Conservation (phyloP, 2,888 invertebrate genomes). For the Synanthedon vespiformis region DNA sequence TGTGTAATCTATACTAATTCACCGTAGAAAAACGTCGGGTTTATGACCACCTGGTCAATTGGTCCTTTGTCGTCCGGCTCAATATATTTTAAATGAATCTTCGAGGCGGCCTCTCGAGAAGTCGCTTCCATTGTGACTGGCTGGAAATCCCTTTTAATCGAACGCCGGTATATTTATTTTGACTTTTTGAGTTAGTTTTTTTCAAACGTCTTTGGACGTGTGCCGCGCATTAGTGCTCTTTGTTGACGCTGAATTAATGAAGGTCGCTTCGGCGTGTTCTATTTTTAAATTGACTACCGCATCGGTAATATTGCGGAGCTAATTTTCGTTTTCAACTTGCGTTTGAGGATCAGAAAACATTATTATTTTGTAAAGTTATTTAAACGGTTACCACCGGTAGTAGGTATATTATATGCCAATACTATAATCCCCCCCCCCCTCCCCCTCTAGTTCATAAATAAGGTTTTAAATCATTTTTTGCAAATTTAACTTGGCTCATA, state of each 20-base stretch:
- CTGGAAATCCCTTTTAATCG: conserved; percentile 45
- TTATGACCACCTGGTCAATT: conserved; percentile 57
- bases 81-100: conserved; percentile 68
- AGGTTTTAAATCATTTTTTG: no score
- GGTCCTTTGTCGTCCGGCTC: conserved; percentile 49
- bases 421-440: no score
- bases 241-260: conserved; percentile 58
- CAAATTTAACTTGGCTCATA: no score
- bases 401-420: no score
- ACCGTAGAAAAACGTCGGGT: conserved; percentile 58
- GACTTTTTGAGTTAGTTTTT: conserved; percentile 52
- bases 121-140: conserved; percentile 54
- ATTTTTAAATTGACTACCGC: conserved; percentile 33
- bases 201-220: conserved; percentile 61
- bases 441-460: no score
- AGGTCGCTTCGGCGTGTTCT: conserved; percentile 26
- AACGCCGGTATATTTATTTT: conserved; percentile 42
- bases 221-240: conserved; percentile 63
- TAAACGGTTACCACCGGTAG: no score
- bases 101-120: conserved; percentile 40
- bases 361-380: no score
- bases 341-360: no score
- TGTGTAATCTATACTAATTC: conserved; percentile 64
- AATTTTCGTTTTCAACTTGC: background rate
- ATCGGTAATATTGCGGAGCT: conserved; percentile 11